phyloP scores from a whole-genome alignment of 2,113 vertebrate genomes.

The Pygoscelis antarcticus region DNA sequence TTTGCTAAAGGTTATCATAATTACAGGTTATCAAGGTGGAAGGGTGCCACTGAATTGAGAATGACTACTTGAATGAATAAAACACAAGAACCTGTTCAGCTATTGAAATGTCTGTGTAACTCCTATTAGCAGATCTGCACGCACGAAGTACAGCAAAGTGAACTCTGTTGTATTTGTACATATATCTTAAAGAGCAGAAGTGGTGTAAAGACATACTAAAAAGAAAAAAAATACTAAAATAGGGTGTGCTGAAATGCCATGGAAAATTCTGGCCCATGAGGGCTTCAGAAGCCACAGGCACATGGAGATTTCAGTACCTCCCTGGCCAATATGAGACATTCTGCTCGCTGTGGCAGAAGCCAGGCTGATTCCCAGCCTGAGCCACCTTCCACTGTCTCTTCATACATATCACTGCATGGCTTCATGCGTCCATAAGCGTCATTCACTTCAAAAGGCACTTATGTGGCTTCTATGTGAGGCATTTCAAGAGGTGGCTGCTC shows the following conservation, averaged over 20 bases:
- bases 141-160: not conserved
- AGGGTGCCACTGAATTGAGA: not conserved
- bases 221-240: not conserved
- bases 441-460: not conserved
- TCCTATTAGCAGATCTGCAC: not conserved
- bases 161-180: not conserved
- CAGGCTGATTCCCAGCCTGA: not conserved
- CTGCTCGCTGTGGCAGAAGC: not conserved
- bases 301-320: not conserved
- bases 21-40: not conserved
- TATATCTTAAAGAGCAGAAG: not conserved
- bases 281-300: not conserved
- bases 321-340: not conserved
- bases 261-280: not conserved
- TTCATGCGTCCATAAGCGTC: not conserved
- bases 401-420: not conserved
- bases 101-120: not conserved
- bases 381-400: not conserved
- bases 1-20: not conserved
- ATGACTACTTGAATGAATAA: not conserved
- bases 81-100: not conserved
- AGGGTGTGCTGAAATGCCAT: not conserved
- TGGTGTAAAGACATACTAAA: not conserved
- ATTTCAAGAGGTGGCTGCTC: not conserved
- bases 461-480: not conserved